Evolutionary conservation across 2,113 vertebrate genomes (phyloP), one percentile per base, ranked within the genome.

Genomic region (Helogale parvula): DNA sequence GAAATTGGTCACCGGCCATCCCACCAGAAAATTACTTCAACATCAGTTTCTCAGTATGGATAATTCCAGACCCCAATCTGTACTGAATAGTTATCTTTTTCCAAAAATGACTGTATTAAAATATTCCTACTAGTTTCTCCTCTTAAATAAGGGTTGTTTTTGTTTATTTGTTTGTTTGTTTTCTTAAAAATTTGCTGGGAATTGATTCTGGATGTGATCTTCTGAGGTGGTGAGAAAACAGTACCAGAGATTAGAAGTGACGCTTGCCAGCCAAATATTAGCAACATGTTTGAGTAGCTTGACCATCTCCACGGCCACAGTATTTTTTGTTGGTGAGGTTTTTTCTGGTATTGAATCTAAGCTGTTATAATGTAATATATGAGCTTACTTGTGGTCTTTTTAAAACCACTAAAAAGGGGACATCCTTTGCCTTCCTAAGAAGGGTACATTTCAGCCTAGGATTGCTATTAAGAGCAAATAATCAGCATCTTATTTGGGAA

Each of bases 371-470:
- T 54, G 31, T 81, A 93, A 90, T 41, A 83, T 31, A 80, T 31
- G 25, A 91, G 35, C 63, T 96, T 35, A 74, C 7, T 92, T 85
- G 21, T 80, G 52, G 54, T 95, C 16, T 90, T 85, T 90, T 29
- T 65, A 90, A 97, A 98, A 72, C 88, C 94, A 88, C 81, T 88
- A 15, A 82, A 86, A 90, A 90, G 76, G 87, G 47, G 31, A 60
- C 54, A 96, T 95, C 76, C 15, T 84, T 92, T 97, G 38, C 96
- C 47, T 45, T 90, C n/a, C 63, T 65, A 31, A 83, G 74, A 88
- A 96, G 60, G 63, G 57, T 54, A 88, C 17, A 41, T 94, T 96
- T 96, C 83, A 96, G 50, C 35, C 10, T 72, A 80, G 66, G 76
- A 87, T 91, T 91, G 71, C 68, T 86, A 68, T 86, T 89, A 50